Conservation (phyloP, 2,888 invertebrate species). For the Bugulina stolonifera region DNA sequence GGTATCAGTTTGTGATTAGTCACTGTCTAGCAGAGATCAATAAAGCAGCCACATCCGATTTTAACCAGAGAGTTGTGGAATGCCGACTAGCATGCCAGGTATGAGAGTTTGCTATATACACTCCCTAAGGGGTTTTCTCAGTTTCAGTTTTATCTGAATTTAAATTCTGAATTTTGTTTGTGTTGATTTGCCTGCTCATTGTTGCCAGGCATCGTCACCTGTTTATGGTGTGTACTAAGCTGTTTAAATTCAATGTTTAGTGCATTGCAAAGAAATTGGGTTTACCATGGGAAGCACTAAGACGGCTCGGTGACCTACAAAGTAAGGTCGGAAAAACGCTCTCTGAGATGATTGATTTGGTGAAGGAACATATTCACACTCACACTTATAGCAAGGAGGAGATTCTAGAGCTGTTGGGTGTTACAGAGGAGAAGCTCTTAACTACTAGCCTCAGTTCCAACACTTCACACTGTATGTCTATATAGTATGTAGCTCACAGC, state of each 20-base stretch:
- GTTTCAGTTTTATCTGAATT: too few species aligned
- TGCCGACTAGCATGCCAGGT: slow-evolving; percentile 85
- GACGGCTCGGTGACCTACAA: slow-evolving; percentile 71
- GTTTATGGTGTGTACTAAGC: too few species aligned
- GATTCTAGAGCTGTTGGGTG: slow-evolving; percentile 47
- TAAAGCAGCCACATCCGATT: slow-evolving; percentile 85
- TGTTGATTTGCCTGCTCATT: too few species aligned
- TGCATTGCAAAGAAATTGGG: slow-evolving; percentile 63
- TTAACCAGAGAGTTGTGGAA: slow-evolving; percentile 87
- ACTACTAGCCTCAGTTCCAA: slow-evolving; percentile 63
- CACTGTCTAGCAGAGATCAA: slow-evolving; percentile 77
- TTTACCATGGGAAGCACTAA: slow-evolving; percentile 63
- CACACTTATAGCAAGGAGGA: slow-evolving; percentile 46
- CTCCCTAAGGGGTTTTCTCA: too few species aligned
- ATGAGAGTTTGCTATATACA: too few species aligned
- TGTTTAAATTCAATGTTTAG: too few species aligned
- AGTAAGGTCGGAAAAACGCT: slow-evolving; percentile 61
- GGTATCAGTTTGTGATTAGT: slow-evolving; percentile 84
- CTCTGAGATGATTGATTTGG: slow-evolving; percentile 66
- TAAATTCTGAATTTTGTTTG: too few species aligned
- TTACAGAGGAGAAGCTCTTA: slow-evolving; percentile 61
- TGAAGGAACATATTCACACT: slow-evolving; percentile 55
- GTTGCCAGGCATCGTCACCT: too few species aligned
- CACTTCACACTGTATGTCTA: slow-evolving; percentile 63
- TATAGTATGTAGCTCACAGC: too few species aligned